Conservation (phyloP, 2,888 invertebrate genomes). For the Catocala fraxini region DNA sequence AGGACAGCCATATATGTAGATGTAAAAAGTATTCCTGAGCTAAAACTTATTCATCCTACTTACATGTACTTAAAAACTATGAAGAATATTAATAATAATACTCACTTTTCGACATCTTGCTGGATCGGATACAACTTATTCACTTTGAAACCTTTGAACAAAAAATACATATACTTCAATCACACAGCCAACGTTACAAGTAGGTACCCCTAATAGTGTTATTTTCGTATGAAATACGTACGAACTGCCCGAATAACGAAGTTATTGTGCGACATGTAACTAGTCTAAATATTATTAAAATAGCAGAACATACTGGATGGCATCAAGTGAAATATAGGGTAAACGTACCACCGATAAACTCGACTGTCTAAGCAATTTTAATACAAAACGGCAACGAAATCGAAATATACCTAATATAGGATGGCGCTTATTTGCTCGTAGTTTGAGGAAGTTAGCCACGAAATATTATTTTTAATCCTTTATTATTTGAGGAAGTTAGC, state of each 20-base stretch:
- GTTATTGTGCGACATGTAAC: constrained; percentile 33
- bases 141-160: constrained; percentile 54
- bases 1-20: not conserved
- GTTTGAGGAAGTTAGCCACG: too few relatives aligned
- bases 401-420: too few relatives aligned
- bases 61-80: too few relatives aligned
- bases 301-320: not conserved
- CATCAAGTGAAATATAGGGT: constrained; percentile 8
- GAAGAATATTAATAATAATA: constrained; percentile 16
- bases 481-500: too few relatives aligned
- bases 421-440: too few relatives aligned
- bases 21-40: not conserved
- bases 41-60: too few relatives aligned
- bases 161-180: constrained; percentile 21
- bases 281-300: constrained; percentile 6
- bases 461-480: too few relatives aligned
- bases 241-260: constrained; percentile 28
- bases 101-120: constrained; percentile 64
- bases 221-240: constrained; percentile 3
- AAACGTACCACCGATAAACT: not conserved
- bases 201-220: not conserved
- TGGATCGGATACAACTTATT: constrained; percentile 37
- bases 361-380: not conserved
- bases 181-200: not conserved
- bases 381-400: too few relatives aligned